Base-by-base conservation (phyloP, 1,140 invertebrate genomes). In the Linepithema humile region DNA sequence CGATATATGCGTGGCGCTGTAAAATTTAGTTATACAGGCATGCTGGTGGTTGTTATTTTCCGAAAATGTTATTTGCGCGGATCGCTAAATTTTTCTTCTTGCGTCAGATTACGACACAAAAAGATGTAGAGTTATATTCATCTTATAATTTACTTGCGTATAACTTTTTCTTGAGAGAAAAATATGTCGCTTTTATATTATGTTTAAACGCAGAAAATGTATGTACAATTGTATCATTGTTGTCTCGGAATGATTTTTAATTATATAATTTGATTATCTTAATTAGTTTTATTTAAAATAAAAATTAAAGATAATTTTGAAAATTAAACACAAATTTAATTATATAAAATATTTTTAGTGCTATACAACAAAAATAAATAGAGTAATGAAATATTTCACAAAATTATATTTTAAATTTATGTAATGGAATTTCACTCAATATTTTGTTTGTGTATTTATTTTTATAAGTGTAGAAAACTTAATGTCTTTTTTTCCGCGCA, bases 31-130 rank as follows among this genome's bases (percentile, higher is more conserved):
- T 60, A 48, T 53, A 38, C 45, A 53, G 48, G 1, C 29, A 53
- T n/a, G n/a, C 23, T 65, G 29, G n/a, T 12, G 6, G 20, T 29
- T 15, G 45, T 59, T 59, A 2, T 64, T 78, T 78, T 10, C 1
- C 75, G 5, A 78, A 65, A 67, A 67, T 67, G 6, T 67, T 78
- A 15, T 50, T 38, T 50, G 45, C 29, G 15, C 23, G 9, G 23
- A 40, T 40, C 1, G 23, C 20, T 38, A 78, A 53, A 55, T 40
- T 69, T 67, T 53, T 40, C 48, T n/a, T 10, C 48, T 69, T 3
- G 12, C 32, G 10, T n/a, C 9, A 55, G 20, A 12, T 62, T 75
- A 2, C 26, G 15, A 17, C 9, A 1, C 17, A 73, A 57, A n/a
- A 73, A 35, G 5, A 9, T 10, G 15, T 26, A 0, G 26, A 40